These are phyloP conservation scores for Synergus gifuensis DNA, from an alignment of 2,888 invertebrate species.

Conservation along the genomic window DNA sequence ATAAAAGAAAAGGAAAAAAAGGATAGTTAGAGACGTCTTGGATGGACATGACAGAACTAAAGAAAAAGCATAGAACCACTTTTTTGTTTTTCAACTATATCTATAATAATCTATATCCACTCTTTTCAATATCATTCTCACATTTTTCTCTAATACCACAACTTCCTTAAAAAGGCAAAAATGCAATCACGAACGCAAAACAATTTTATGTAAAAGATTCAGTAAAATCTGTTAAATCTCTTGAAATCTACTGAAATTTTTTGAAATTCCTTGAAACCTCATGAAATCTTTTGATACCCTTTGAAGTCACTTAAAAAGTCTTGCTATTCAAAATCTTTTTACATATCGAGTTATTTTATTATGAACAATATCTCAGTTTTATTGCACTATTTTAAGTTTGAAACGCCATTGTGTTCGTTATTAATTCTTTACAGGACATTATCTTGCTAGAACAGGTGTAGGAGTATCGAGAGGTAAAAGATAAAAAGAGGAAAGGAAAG, in stretches of 20 bases:
- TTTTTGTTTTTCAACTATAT: not conserved
- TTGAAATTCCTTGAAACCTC: too few species aligned
- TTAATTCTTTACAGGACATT: too few species aligned
- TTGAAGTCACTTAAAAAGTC: too few species aligned
- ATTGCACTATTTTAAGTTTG: too few species aligned
- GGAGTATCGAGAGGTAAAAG: constrained; percentile 59
- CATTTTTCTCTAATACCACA: not conserved
- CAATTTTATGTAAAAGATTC: too few species aligned
- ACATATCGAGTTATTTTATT: too few species aligned
- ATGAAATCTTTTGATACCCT: too few species aligned
- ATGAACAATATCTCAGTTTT: too few species aligned
- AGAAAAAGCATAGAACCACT: constrained; percentile 21
- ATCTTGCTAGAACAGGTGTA: constrained; percentile 56
- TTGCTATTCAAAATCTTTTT: too few species aligned
- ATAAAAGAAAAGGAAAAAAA: constrained; percentile 16
- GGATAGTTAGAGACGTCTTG: constrained; percentile 16
- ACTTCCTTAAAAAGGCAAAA: not conserved
- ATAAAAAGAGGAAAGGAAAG: constrained; percentile 48
- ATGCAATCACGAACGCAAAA: too few species aligned
- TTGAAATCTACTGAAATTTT: constrained; percentile 51
- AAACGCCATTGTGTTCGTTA: too few species aligned
- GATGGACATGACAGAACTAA: constrained; percentile 25
- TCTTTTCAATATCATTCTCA: not conserved
- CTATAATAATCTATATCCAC: constrained; percentile 26
- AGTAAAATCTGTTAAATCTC: too few species aligned